A percentile compares a stretch with the other conserved stretches of the same genome.
Evolutionary conservation across 2,797 vertebrate species (phyloP).

Genomic region (Oreochromis grahami): DNA sequence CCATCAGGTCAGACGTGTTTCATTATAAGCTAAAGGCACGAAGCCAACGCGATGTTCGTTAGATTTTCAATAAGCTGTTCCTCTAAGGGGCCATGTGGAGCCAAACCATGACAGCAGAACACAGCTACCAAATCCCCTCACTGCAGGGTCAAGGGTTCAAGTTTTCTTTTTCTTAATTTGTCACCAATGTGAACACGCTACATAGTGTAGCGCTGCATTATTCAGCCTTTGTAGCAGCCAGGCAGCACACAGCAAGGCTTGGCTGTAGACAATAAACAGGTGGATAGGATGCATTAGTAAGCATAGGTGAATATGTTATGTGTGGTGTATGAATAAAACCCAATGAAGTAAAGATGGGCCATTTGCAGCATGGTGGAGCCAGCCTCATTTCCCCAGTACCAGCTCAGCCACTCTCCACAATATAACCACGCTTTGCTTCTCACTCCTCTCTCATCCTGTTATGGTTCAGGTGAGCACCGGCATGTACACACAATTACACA

Average conservation of each 20-base stretch:
- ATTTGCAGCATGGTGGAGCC: slow-evolving; percentile 4
- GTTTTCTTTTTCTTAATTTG: neutral
- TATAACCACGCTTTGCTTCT: neutral
- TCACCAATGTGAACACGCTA: neutral
- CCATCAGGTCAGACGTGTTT: neutral
- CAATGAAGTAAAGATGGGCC: slow-evolving; percentile 12
- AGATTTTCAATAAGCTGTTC: neutral
- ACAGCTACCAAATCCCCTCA: neutral
- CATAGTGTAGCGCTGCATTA: slow-evolving; percentile 65
- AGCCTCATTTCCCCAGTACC: slow-evolving; percentile 42
- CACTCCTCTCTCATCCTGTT: slow-evolving; percentile 21
- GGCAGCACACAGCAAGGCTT: slow-evolving; percentile 33
- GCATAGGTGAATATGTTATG: neutral
- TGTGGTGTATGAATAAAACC: slow-evolving; percentile 12
- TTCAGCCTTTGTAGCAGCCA: slow-evolving; percentile 60
- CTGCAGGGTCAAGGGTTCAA: neutral
- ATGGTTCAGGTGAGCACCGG: slow-evolving; percentile 1
- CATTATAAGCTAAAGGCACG: neutral
- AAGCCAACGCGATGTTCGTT: neutral
- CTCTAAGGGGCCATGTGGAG: neutral
- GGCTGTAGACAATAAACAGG: slow-evolving; percentile 38
- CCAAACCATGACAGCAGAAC: neutral
- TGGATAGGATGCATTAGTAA: slow-evolving; percentile 20
- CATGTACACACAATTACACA: neutral
- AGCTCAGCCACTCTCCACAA: slow-evolving; percentile 1